Evolutionary conservation across 2,797 vertebrate species (phyloP), one percentile per base, ranked within the genome.

Genomic region (Cossypha dichroa): DNA sequence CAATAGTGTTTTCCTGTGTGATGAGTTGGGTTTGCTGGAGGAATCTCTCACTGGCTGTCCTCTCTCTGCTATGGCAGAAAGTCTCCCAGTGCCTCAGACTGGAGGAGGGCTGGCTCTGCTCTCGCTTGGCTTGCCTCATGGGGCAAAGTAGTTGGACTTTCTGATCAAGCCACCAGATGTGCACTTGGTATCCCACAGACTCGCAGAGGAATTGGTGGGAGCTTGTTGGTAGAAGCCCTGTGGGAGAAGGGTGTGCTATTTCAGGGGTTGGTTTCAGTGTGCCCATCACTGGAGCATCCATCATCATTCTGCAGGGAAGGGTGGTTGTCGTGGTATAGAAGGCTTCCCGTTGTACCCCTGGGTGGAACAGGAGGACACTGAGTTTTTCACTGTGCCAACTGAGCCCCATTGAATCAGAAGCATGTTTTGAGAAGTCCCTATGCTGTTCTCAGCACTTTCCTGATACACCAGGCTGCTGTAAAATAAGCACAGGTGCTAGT

Each of bases 401-500:
- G 88, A 93, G 90, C 79, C 93, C 93, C 73, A 17, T 31, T 76
- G 88, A 93, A 91, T 94, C 79, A 78, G 73, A 95, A 89, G 72
- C 90, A 43, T n/a, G 79, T 90, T 95, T 89, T 3, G 34, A 76
- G 75, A 90, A 88, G 93, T 90, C 90, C 67, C 85, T 72, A 23
- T 59, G 88, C 93, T 94, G 82, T 94, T 73, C 79, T 91, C 84
- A 73, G 94, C 88, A 81, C 90, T 96, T 88, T 77, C 76, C 94
- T 45, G 63, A 78, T 91, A 87, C 59, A 55, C 73, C 85, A 91
- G 95, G 74, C 96, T 95, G 87, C 94, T 94, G 90, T 84, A 78
- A 82, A 91, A 80, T 76, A 96, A 94, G 95, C 91, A 87, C 86
- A 82, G 96, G 95, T 97, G 96, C 95, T 96, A 92, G 82, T 89